Evolutionary conservation across 92 coral and sea anemone genomes (phyloP).

Genomic region (Epizoanthus scotinus): DNA sequence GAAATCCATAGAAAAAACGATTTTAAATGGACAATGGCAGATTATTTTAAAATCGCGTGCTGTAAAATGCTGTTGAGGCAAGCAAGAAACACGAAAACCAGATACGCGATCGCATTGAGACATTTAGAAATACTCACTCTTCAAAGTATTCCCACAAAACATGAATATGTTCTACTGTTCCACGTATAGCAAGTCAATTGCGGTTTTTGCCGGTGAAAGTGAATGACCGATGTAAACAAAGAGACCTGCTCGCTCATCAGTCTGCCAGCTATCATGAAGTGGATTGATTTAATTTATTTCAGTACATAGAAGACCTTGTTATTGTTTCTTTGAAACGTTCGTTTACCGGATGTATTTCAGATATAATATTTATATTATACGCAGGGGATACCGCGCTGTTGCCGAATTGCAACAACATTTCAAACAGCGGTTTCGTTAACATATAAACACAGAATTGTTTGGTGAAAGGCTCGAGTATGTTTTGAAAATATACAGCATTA

Average conservation of each 20-base stretch:
- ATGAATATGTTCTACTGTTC: not conserved
- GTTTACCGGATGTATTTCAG: no score
- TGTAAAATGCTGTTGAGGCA: not conserved
- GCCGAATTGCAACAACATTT: no score
- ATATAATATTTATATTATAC: no score
- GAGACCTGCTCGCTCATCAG: not conserved
- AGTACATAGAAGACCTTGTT: no score
- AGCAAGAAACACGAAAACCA: not conserved
- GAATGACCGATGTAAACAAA: conserved; percentile 1
- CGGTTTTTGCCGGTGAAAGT: conserved; percentile 5
- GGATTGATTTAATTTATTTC: no score
- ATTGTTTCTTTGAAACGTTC: not conserved
- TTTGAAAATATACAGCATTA: no score
- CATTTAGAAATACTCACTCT: no score
- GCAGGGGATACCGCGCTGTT: no score
- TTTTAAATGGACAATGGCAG: not conserved
- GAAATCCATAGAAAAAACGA: not conserved
- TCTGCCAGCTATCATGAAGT: not conserved
- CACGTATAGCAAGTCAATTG: not conserved
- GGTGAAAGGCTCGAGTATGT: no score
- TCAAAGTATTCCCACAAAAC: no score
- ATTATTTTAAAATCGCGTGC: not conserved
- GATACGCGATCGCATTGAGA: not conserved
- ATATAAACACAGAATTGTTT: no score
- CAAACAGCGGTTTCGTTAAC: no score